Evolutionary conservation across 2,113 vertebrate genomes (phyloP).

Genomic region (Galeopterus variegatus): DNA sequence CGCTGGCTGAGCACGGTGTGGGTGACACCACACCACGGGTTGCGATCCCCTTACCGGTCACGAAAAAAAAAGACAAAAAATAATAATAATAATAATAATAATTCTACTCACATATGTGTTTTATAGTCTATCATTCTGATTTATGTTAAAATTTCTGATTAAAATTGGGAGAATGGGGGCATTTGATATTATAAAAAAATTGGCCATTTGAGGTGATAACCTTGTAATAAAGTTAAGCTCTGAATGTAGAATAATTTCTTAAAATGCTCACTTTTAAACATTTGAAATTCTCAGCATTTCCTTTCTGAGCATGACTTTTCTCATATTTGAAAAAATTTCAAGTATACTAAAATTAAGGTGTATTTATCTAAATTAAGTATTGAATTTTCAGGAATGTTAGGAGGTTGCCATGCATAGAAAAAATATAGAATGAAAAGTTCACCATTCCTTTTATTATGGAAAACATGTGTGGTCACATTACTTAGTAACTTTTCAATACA

Average conservation of each 20-base stretch:
- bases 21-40: no score
- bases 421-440: slow-evolving; percentile 4
- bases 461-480: not conserved
- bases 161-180: not conserved
- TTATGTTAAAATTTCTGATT: slow-evolving; percentile 23
- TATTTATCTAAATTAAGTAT: slow-evolving; percentile 66
- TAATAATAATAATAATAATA: no score
- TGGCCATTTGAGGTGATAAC: not conserved
- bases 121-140: slow-evolving; percentile 35
- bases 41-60: no score
- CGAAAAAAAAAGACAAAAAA: no score
- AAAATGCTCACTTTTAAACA: slow-evolving; percentile 40
- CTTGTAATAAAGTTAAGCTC: slow-evolving; percentile 45
- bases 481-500: slow-evolving; percentile 33
- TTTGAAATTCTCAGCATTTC: slow-evolving; percentile 68
- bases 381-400: slow-evolving; percentile 47
- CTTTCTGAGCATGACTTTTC: slow-evolving; percentile 38
- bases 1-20: no score
- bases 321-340: slow-evolving; percentile 41
- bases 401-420: not conserved
- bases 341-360: not conserved
- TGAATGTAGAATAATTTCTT: slow-evolving; percentile 42
- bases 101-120: not conserved
- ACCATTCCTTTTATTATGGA: slow-evolving; percentile 24
- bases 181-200: not conserved